phyloP scores from a whole-genome alignment of 1,140 invertebrate species.

The Ruditapes philippinarum region DNA sequence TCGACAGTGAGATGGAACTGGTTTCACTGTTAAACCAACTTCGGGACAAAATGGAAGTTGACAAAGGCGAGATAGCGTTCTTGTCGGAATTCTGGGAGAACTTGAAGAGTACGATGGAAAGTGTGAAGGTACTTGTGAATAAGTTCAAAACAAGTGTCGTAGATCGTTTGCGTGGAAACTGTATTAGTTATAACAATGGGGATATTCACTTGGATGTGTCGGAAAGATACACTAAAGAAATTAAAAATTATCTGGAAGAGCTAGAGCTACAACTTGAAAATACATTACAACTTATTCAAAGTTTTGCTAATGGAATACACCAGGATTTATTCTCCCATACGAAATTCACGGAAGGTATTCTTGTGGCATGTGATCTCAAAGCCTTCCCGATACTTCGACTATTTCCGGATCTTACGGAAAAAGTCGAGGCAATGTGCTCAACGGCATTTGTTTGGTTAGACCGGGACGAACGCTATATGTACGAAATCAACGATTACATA shows the following conservation, averaged over 20 bases:
- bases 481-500: slow-evolving; percentile 83
- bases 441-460: slow-evolving; percentile 82
- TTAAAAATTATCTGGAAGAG: slow-evolving; percentile 75
- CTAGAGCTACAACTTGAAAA: slow-evolving; percentile 75
- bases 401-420: slow-evolving; percentile 80
- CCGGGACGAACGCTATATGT: slow-evolving; percentile 83
- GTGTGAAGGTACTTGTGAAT: slow-evolving; percentile 70
- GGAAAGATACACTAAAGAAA: slow-evolving; percentile 79
- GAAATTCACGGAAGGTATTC: slow-evolving; percentile 78
- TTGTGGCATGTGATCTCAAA: slow-evolving; percentile 83
- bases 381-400: slow-evolving; percentile 83
- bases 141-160: slow-evolving; percentile 81
- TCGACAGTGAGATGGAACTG: slow-evolving; percentile 80
- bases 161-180: slow-evolving; percentile 80
- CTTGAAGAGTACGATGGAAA: slow-evolving; percentile 76
- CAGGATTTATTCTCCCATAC: slow-evolving; percentile 80
- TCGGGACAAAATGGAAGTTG: slow-evolving; percentile 72
- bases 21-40: slow-evolving; percentile 81
- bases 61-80: slow-evolving; percentile 74
- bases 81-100: slow-evolving; percentile 83
- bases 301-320: slow-evolving; percentile 77
- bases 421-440: slow-evolving; percentile 76
- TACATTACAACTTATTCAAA: slow-evolving; percentile 77
- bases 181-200: slow-evolving; percentile 78
- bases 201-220: slow-evolving; percentile 81